Percentiles rank a stretch among this genome's conserved stretches.
Evolutionary conservation across 2,113 vertebrate species (phyloP).

Genomic region (Pluvialis apricaria): DNA sequence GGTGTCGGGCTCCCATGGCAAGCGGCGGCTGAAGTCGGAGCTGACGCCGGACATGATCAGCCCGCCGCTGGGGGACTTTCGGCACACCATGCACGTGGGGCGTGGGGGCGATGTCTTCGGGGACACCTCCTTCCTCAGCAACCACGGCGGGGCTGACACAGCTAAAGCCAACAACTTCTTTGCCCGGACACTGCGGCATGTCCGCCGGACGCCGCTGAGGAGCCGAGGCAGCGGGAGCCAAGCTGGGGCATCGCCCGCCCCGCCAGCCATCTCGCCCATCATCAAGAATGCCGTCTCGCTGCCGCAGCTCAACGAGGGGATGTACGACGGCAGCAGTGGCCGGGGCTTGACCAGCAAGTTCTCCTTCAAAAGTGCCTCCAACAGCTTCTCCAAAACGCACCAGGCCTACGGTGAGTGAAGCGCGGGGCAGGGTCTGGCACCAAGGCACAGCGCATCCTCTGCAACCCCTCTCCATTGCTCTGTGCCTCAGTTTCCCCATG

Average conservation of each 20-base stretch:
- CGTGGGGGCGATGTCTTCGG: slow-evolving; percentile 92
- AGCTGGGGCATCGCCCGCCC: slow-evolving; percentile 70
- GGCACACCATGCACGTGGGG: slow-evolving; percentile 96
- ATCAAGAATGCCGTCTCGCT: slow-evolving; percentile 94
- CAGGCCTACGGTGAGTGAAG: slow-evolving; percentile 82
- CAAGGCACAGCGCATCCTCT: neutral
- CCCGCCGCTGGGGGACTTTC: slow-evolving; percentile 89
- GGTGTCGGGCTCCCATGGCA: slow-evolving; percentile 83
- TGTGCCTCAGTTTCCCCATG: neutral
- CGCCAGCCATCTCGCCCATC: slow-evolving; percentile 88
- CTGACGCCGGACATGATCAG: slow-evolving; percentile 96
- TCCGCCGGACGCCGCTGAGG: slow-evolving; percentile 71
- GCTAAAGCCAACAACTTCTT: slow-evolving; percentile 80
- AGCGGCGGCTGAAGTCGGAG: slow-evolving; percentile 81
- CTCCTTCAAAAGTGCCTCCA: slow-evolving; percentile 77
- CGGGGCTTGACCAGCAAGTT: slow-evolving; percentile 64
- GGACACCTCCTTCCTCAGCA: slow-evolving; percentile 96
- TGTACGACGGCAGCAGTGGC: slow-evolving; percentile 39
- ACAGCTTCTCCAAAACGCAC: slow-evolving; percentile 74
- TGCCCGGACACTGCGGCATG: slow-evolving; percentile 82
- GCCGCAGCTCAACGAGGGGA: slow-evolving; percentile 83
- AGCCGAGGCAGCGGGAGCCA: slow-evolving; percentile 66
- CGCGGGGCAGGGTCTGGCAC: rapidly evolving
- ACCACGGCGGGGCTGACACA: slow-evolving; percentile 75
- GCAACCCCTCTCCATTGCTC: neutral